A percentile compares a stretch with the other conserved stretches of the same genome.
These are phyloP conservation scores for Leptopilina syphax DNA, from an alignment of 2,888 invertebrate genomes.

Conservation along the genomic window DNA sequence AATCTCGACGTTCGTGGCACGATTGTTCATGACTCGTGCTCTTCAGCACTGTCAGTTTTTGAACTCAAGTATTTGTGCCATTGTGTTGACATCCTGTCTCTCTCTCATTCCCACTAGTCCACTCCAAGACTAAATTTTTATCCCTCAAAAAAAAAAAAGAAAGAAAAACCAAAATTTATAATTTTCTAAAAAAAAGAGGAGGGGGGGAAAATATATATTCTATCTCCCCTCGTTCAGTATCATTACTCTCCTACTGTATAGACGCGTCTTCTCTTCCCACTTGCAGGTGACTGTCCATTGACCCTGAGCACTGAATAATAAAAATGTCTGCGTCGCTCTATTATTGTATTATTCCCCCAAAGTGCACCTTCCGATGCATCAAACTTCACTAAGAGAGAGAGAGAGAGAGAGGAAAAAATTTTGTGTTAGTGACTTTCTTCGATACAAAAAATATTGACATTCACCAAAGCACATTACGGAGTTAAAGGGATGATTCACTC, in stretches of 20 bases:
- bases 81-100: constrained; percentile 28
- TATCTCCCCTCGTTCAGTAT: neutral
- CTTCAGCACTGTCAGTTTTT: constrained; percentile 7
- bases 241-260: constrained; percentile 17
- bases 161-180: neutral
- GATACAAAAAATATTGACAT: neutral
- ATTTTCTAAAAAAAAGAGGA: no score
- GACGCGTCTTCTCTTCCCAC: constrained; percentile 31
- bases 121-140: no score
- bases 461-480: no score
- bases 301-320: constrained; percentile 40
- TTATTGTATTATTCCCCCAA: constrained; percentile 25
- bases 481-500: no score
- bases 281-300: constrained; percentile 35
- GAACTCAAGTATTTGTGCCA: constrained; percentile 26
- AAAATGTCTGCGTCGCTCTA: constrained; percentile 38
- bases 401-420: neutral
- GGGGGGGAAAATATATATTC: neutral
- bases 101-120: neutral
- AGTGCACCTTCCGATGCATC: constrained; percentile 26
- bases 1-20: constrained; percentile 44
- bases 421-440: no score
- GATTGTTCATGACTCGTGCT: constrained; percentile 46
- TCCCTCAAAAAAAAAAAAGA: no score
- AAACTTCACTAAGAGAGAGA: neutral